These are phyloP conservation scores for Lichenostomus cassidix DNA, from an alignment of 2,113 vertebrate genomes.

Conservation along the genomic window DNA sequence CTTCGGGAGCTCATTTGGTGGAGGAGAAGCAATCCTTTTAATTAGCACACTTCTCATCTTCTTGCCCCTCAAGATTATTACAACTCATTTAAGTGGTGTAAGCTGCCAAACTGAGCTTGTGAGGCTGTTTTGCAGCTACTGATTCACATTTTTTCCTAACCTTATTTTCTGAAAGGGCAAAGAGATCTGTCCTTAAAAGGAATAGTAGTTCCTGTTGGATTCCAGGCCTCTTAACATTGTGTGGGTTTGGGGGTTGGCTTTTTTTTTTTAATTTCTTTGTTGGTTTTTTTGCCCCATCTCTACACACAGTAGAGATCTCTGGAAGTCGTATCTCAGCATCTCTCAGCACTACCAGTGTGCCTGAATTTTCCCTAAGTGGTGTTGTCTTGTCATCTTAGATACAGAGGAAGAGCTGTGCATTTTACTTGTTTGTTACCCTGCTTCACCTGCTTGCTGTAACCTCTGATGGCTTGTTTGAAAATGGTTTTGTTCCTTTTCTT, in stretches of 20 bases:
- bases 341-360: accelerated
- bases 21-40: neutral
- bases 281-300: accelerated
- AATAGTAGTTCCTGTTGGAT: neutral
- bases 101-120: neutral
- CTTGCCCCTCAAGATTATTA: neutral
- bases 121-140: neutral
- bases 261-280: neutral
- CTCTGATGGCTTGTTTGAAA: neutral
- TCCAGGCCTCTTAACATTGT: neutral
- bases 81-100: neutral
- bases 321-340: neutral
- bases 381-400: neutral
- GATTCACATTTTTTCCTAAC: neutral
- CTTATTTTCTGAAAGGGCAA: neutral
- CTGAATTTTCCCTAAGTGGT: neutral
- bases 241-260: neutral
- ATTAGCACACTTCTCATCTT: neutral
- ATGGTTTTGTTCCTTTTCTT: neutral
- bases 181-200: neutral
- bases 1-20: neutral
- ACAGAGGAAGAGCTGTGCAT: neutral
- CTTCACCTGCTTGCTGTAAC: neutral
- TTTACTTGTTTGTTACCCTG: neutral
- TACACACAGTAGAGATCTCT: neutral